Evolutionary conservation across 2,888 invertebrate species (phyloP).

Genomic region (Athripsodes cinereus): DNA sequence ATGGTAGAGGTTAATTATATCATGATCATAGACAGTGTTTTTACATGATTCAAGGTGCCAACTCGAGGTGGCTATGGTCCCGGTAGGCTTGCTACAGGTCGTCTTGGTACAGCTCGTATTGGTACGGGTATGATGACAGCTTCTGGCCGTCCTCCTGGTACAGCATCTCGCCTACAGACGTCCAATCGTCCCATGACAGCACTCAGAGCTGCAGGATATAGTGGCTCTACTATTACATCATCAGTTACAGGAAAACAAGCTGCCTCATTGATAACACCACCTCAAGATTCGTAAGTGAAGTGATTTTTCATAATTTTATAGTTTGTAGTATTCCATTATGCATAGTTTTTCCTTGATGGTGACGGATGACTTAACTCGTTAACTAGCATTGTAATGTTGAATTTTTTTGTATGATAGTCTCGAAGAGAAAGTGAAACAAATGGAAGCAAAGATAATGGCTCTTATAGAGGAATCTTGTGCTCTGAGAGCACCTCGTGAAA

Average conservation of each 20-base stretch:
- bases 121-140: slow-evolving; percentile 12
- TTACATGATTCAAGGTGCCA: neutral
- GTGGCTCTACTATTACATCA: slow-evolving; percentile 71
- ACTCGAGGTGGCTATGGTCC: neutral
- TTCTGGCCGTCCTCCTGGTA: slow-evolving; percentile 32
- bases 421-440: slow-evolving; percentile 83
- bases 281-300: slow-evolving; percentile 70
- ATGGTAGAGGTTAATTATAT: too few species aligned
- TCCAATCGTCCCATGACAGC: slow-evolving; percentile 82
- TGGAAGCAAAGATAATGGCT: slow-evolving; percentile 84
- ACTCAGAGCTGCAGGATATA: slow-evolving; percentile 93
- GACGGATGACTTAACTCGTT: too few species aligned
- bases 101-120: slow-evolving; percentile 11
- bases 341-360: too few species aligned
- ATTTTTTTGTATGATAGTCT: slow-evolving; percentile 60
- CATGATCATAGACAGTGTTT: too few species aligned
- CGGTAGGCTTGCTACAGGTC: neutral
- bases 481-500: slow-evolving; percentile 37
- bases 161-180: slow-evolving; percentile 35
- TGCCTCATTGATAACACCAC: slow-evolving; percentile 60
- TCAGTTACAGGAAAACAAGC: slow-evolving; percentile 55
- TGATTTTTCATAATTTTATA: too few species aligned
- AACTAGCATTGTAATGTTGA: too few species aligned
- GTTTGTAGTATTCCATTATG: too few species aligned
- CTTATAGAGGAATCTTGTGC: slow-evolving; percentile 86